phyloP scores from a whole-genome alignment of 2,113 vertebrate genomes.

The Psilopogon haemacephalus region DNA sequence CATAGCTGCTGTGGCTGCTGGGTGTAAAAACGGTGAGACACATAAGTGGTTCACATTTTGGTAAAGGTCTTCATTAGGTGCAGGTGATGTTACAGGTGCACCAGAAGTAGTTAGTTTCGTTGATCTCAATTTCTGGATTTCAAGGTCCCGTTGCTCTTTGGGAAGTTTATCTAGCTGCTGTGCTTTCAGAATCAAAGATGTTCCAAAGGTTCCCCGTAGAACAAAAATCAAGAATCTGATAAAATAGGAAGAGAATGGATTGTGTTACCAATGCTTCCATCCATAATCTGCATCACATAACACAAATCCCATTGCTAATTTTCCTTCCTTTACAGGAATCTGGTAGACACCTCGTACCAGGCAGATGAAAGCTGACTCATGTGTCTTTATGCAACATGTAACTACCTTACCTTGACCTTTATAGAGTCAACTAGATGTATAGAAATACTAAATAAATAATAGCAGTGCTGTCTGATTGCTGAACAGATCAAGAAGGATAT shows the following conservation, averaged over 20 bases:
- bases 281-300: neutral
- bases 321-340: neutral
- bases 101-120: neutral
- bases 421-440: neutral
- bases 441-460: neutral
- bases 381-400: neutral
- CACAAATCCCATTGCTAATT: neutral
- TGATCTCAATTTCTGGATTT: conserved; percentile 81
- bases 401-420: neutral
- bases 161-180: conserved; percentile 82
- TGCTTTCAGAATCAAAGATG: conserved; percentile 78
- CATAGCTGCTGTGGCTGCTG: neutral
- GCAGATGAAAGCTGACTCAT: neutral
- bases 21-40: neutral
- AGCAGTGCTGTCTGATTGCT: neutral
- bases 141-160: conserved; percentile 64
- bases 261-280: neutral
- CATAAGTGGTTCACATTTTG: neutral
- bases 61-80: neutral
- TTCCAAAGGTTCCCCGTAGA: conserved; percentile 80
- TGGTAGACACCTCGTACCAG: neutral
- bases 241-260: conserved; percentile 5
- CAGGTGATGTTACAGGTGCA: neutral
- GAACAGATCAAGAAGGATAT: neutral
- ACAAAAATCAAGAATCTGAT: conserved; percentile 83